Evolutionary conservation across 2,797 vertebrate genomes (phyloP), one percentile per base, ranked within the genome.

Genomic region (Enteromius paludinosus): DNA sequence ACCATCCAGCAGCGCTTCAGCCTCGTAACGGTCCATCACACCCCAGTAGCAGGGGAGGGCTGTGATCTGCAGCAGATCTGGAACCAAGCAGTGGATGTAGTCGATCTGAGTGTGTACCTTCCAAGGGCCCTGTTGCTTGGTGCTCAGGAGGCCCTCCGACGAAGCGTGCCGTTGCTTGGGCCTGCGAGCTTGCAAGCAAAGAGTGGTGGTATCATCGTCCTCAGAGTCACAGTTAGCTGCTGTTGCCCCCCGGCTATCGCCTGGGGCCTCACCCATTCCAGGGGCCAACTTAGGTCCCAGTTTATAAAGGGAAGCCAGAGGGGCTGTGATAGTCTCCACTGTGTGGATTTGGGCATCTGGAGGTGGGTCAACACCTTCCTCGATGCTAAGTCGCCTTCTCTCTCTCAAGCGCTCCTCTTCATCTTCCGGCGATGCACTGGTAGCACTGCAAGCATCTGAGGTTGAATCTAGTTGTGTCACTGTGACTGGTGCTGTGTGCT

Each of bases 261-360:
- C 96, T 0, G 93, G 93, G 85, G 93, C 79, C 85, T 99, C 98
- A 33, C 94, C 95, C 88, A 96, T 95, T 89, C 96, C 96, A 41
- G 97, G 96, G 88, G 97, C 95, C 95, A 99, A 93, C 93, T 99
- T 99, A 96, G 98, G 97, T 96, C 97, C 97, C 92, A 99, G 95
- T 95, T 99, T 99, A 92, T 98, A 98, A 84, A 99, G 95, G 0
- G 97, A 96, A 90, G 97, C 96, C 86, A 97, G 95, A 82, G 98
- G 96, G 89, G 96, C 96, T 74, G 96, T 96, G 35, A 78, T 61
- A 87, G 98, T 96, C 94, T 99, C 97, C 87, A 99, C 96, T 68
- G 97, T 99, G 91, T 99, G 97, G 92, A 99, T 99, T 93, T 98
- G 97, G 91, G 98, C 97, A 70, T 99, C 97, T 74, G 97, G 97